Evolutionary conservation across 1,140 invertebrate genomes (phyloP).

Genomic region (Armadillidium nasatum): DNA sequence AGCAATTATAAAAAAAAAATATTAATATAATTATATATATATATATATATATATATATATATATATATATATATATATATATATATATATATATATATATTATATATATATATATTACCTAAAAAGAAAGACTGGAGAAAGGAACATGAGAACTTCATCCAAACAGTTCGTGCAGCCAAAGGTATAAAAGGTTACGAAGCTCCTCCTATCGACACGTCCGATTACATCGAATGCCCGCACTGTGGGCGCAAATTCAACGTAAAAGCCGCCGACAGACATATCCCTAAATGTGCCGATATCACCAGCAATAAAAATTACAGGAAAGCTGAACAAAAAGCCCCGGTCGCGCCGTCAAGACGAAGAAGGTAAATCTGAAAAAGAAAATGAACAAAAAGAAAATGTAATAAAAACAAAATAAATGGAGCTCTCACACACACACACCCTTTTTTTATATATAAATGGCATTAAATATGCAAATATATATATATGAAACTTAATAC

Average conservation of each 20-base stretch:
- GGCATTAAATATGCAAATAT: no score
- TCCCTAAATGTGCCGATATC: conserved; percentile 83
- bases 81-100: no score
- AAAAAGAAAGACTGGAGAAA: conserved; percentile 78
- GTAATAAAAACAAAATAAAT: no score
- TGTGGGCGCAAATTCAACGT: conserved; percentile 82
- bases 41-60: no score
- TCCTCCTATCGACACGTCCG: conserved; percentile 76
- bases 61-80: no score
- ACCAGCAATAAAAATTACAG: conserved; percentile 64
- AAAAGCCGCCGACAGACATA: conserved; percentile 81
- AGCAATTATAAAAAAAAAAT: no score
- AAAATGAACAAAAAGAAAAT: neutral
- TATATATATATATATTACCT: conserved; percentile 31
- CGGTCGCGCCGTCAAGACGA: neutral
- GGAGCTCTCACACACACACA: no score
- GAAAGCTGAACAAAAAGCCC: neutral
- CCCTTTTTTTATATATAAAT: no score
- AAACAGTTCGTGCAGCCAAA: conserved; percentile 82
- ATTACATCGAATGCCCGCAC: conserved; percentile 87
- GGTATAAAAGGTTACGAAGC: conserved; percentile 54
- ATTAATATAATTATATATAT: no score
- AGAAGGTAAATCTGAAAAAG: neutral
- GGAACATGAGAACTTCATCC: conserved; percentile 89
- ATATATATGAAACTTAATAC: no score